Conservation (phyloP, 2,113 vertebrate genomes). For the Eonycteris spelaea region DNA sequence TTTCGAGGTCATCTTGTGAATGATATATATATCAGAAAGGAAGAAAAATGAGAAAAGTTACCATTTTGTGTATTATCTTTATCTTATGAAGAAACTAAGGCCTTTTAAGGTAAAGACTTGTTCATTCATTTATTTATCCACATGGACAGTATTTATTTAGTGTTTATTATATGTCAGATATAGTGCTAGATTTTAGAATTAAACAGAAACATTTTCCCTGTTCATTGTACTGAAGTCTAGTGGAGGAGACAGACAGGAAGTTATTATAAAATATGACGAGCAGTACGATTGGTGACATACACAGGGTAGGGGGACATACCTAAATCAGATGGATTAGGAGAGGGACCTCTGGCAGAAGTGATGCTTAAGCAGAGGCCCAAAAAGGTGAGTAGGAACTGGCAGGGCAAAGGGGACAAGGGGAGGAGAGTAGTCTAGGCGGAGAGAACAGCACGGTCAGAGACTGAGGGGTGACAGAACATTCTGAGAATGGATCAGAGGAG, state of each 20-base stretch:
- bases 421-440: neutral
- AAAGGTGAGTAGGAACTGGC: neutral
- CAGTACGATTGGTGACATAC: neutral
- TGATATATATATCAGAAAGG: neutral
- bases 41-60: neutral
- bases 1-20: neutral
- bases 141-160: neutral
- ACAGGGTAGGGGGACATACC: neutral
- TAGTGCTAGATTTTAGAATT: neutral
- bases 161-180: neutral
- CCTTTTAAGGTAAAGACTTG: neutral
- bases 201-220: neutral
- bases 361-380: neutral
- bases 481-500: neutral
- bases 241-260: neutral
- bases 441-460: neutral
- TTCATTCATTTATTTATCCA: neutral
- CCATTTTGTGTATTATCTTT: neutral
- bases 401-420: fast-evolving
- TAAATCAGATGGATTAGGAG: neutral
- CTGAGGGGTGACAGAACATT: neutral
- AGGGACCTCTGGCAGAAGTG: neutral
- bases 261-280: neutral
- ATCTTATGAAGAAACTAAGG: neutral
- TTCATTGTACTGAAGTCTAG: neutral